phyloP scores from a whole-genome alignment of 2,797 vertebrate genomes.

The Sparidentex hasta region DNA sequence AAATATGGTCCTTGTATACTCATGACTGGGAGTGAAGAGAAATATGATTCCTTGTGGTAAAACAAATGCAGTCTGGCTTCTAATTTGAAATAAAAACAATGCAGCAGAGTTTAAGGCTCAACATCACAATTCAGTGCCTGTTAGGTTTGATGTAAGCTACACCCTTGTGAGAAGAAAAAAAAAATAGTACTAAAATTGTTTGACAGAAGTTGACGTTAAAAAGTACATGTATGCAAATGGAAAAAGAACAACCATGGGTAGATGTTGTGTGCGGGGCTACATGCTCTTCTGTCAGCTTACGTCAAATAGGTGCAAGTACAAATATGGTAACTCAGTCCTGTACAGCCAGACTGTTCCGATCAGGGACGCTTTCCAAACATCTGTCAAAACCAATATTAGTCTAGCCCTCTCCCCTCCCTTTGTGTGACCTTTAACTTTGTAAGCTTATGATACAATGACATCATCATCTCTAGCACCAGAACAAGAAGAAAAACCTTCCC shows the following conservation, averaged over 20 bases:
- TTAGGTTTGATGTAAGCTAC: neutral
- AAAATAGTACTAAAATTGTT: neutral
- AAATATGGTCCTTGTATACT: neutral
- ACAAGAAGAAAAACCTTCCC: neutral
- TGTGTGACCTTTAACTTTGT: neutral
- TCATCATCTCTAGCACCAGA: neutral
- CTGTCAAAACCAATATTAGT: conserved; percentile 18
- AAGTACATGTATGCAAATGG: neutral
- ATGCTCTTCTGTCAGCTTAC: neutral
- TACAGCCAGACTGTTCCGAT: conserved; percentile 1
- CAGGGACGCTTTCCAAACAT: conserved; percentile 11
- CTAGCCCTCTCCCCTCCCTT: neutral
- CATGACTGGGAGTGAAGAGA: neutral
- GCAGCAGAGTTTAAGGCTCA: neutral
- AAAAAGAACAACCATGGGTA: neutral
- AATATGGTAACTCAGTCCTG: neutral
- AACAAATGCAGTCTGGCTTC: neutral
- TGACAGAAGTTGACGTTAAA: too few species aligned
- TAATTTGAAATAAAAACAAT: neutral
- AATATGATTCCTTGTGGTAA: neutral
- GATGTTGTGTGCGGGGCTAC: neutral
- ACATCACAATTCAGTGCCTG: neutral
- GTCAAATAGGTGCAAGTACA: conserved; percentile 2
- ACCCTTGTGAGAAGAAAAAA: neutral
- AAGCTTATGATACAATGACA: neutral